Evolutionary conservation across 1,140 invertebrate species (phyloP), one percentile per base, ranked within the genome.

Genomic region (Tachypleus tridentatus): DNA sequence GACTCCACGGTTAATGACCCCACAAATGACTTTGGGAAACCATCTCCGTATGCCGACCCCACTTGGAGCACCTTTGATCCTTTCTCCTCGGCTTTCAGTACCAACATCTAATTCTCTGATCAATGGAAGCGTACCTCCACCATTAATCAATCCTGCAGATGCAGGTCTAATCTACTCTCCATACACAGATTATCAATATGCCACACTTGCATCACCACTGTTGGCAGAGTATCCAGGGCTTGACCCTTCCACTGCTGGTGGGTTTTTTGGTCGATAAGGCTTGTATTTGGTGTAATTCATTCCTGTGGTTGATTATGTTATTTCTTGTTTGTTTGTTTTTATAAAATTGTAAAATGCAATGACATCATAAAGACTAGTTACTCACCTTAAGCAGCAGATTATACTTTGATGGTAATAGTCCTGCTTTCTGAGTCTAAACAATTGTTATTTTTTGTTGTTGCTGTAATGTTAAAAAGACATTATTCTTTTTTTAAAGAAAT

Each of bases 21-120:
- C 85, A 0, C 78, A 74, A 61, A 80, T 79, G 67, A 74, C 82
- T 57, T 76, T 84, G 64, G 80, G 83, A 58, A 82, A 85, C 60
- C 81, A 82, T 66, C 77, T 90, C 76, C 80, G 87, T 70, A 84
- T 85, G 3, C 83, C 81, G 58, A 9, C 74, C 88, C 73, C 75
- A 4, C 64, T 77, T 11, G 75, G 75, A 62, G 89, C 90, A 4
- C 91, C 91, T 7, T 78, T 94, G 72, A 93, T 94, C 69, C 82
- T 93, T 66, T 91, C 90, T 49, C 89, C 90, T 60, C 82, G 90
- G 65, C 86, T 91, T 82, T 87, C 85, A 6, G 87, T 87, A 47
- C 87, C 86, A 53, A 89, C 88, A 11, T 74, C 75, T 64, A 73
- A 67, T 59, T 85, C 84, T 59, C 79, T 87, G 67, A 72, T 87